A percentile compares a stretch with the other conserved stretches of the same genome.
phyloP scores from a whole-genome alignment of 2,888 invertebrate genomes.

The Coleophora flavipennella region DNA sequence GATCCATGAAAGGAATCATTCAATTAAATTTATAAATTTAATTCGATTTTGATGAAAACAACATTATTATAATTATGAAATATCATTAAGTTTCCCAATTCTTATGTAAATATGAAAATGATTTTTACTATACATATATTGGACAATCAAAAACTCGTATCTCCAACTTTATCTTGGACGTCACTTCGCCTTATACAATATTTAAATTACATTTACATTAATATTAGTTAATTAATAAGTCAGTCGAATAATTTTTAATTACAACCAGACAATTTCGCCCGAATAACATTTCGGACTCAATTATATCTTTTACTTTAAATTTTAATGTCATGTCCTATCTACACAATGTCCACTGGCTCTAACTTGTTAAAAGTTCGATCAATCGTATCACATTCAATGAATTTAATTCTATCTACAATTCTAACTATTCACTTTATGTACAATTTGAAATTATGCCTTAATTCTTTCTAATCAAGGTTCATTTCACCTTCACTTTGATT shows the following conservation, averaged over 20 bases:
- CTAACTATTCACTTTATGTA: conserved; percentile 49
- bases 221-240: conserved; percentile 30
- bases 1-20: conserved; percentile 34
- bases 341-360: conserved; percentile 29
- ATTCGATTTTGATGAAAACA: background rate
- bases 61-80: background rate
- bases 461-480: conserved; percentile 5
- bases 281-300: conserved; percentile 15
- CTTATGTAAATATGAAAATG: no score
- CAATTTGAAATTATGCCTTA: conserved; percentile 13
- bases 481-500: conserved; percentile 10
- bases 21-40: no score
- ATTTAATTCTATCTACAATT: conserved; percentile 58
- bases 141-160: conserved; percentile 31
- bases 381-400: conserved; percentile 60
- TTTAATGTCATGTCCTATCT: conserved; percentile 27
- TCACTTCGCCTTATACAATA: conserved; percentile 24
- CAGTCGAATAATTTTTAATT: conserved; percentile 47
- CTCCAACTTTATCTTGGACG: conserved; percentile 46
- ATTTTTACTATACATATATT: no score
- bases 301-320: conserved; percentile 5
- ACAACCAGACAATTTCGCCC: conserved; percentile 32
- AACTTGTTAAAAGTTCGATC: conserved; percentile 29
- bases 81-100: conserved; percentile 21
- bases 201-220: conserved; percentile 16